phyloP scores from a whole-genome alignment of 2,888 invertebrate genomes.

The Ligdia adustata region DNA sequence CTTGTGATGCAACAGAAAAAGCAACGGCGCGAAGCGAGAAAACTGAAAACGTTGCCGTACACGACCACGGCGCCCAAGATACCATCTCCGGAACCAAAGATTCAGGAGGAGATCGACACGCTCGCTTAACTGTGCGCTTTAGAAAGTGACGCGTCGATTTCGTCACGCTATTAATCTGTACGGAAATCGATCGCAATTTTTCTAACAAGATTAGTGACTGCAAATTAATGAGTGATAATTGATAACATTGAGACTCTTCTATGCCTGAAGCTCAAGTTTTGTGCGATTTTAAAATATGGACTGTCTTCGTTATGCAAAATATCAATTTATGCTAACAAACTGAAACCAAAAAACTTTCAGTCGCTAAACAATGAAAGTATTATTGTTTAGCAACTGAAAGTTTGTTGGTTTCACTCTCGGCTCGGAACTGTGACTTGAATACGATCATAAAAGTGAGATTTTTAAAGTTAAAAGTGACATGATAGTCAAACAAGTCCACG shows the following conservation, averaged over 20 bases:
- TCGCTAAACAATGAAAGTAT: too few species aligned
- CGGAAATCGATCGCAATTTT: slow-evolving; percentile 24
- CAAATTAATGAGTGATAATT: slow-evolving; percentile 33
- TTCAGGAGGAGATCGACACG: slow-evolving; percentile 88
- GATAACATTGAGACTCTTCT: slow-evolving; percentile 25
- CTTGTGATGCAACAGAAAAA: slow-evolving; percentile 96
- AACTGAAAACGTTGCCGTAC: slow-evolving; percentile 88
- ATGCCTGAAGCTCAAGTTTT: slow-evolving; percentile 45
- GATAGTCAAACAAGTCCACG: too few species aligned
- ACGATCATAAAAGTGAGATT: too few species aligned
- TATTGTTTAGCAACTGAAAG: too few species aligned
- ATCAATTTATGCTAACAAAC: too few species aligned
- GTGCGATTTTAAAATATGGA: too few species aligned
- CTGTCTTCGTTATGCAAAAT: too few species aligned
- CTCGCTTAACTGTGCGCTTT: slow-evolving; percentile 60
- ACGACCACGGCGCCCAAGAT: slow-evolving; percentile 85
- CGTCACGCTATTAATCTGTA: slow-evolving; percentile 48
- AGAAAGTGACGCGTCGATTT: slow-evolving; percentile 42
- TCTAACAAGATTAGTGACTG: too few species aligned
- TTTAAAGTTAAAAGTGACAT: too few species aligned
- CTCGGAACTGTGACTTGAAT: too few species aligned
- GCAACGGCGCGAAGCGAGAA: slow-evolving; percentile 91
- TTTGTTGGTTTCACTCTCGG: too few species aligned
- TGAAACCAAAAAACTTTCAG: too few species aligned
- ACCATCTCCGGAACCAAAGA: slow-evolving; percentile 90